Conservation (phyloP, 1,140 invertebrate genomes). For the Leptopilina boulardi region DNA sequence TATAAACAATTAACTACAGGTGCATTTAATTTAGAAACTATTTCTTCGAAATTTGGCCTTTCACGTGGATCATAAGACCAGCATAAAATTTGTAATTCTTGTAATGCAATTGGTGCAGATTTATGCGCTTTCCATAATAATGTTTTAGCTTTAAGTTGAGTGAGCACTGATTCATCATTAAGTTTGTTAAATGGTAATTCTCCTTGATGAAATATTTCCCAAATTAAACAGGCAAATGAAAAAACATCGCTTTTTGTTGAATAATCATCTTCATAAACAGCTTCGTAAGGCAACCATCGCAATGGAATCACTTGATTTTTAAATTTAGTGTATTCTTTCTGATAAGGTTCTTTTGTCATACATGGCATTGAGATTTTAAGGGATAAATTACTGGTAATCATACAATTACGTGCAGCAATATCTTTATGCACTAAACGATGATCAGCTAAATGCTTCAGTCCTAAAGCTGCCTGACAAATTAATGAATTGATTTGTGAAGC, state of each 20-base stretch:
- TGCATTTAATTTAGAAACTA: slow-evolving; percentile 71
- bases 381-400: slow-evolving; percentile 88
- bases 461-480: slow-evolving; percentile 87
- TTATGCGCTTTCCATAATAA: slow-evolving; percentile 82
- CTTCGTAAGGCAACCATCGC: slow-evolving; percentile 92
- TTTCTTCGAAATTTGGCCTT: slow-evolving; percentile 79
- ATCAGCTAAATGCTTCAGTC: slow-evolving; percentile 88
- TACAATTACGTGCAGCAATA: slow-evolving; percentile 94
- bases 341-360: slow-evolving; percentile 89
- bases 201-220: slow-evolving; percentile 93
- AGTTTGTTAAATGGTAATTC: slow-evolving; percentile 90
- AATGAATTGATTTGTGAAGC: slow-evolving; percentile 84
- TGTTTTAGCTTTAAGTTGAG: slow-evolving; percentile 81
- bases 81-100: slow-evolving; percentile 78
- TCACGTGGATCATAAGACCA: slow-evolving; percentile 82
- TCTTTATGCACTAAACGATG: slow-evolving; percentile 89
- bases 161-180: slow-evolving; percentile 85
- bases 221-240: slow-evolving; percentile 91
- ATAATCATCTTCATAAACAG: slow-evolving; percentile 92
- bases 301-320: slow-evolving; percentile 82
- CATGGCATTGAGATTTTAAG: slow-evolving; percentile 90
- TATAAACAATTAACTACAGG: slow-evolving; percentile 70
- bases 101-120: slow-evolving; percentile 80
- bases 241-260: slow-evolving; percentile 97
- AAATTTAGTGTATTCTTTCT: slow-evolving; percentile 89